phyloP scores from a whole-genome alignment of 2,888 invertebrate species.

The Stenodema calcarata region DNA sequence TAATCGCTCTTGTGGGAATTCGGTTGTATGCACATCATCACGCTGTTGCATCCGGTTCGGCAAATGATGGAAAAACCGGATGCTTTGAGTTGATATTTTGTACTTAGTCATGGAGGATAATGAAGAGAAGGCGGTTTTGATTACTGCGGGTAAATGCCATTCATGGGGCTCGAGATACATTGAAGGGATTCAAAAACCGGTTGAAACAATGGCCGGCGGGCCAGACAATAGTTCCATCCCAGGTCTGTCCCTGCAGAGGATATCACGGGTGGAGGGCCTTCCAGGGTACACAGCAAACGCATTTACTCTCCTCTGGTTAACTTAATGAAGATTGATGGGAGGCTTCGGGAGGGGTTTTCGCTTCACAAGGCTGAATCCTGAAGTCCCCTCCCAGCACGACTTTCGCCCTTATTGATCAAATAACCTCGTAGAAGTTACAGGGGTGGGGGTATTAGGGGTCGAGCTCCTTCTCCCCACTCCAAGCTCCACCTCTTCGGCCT shows the following conservation, averaged over 20 bases:
- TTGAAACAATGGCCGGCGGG: constrained; percentile 27
- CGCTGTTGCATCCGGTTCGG: background rate
- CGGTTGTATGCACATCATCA: background rate
- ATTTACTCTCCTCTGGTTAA: constrained; percentile 37
- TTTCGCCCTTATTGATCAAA: constrained; percentile 47
- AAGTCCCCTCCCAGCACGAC: background rate
- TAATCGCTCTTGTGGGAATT: background rate
- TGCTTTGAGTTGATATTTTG: background rate
- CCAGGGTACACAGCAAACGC: constrained; percentile 41
- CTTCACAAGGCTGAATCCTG: background rate
- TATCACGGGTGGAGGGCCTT: background rate
- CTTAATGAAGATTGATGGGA: constrained; percentile 48
- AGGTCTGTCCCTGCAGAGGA: background rate
- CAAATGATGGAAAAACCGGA: background rate
- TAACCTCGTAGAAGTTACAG: background rate
- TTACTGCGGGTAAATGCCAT: background rate
- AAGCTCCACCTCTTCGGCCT: constrained; percentile 8
- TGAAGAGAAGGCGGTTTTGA: background rate
- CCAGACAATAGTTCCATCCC: background rate
- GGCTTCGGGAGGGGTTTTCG: background rate
- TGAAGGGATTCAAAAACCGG: background rate
- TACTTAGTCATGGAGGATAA: background rate
- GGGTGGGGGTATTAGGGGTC: background rate
- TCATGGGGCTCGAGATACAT: background rate
- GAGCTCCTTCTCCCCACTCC: background rate